Evolutionary conservation across 2,113 vertebrate species (phyloP).

Genomic region (Prunella fulvescens): DNA sequence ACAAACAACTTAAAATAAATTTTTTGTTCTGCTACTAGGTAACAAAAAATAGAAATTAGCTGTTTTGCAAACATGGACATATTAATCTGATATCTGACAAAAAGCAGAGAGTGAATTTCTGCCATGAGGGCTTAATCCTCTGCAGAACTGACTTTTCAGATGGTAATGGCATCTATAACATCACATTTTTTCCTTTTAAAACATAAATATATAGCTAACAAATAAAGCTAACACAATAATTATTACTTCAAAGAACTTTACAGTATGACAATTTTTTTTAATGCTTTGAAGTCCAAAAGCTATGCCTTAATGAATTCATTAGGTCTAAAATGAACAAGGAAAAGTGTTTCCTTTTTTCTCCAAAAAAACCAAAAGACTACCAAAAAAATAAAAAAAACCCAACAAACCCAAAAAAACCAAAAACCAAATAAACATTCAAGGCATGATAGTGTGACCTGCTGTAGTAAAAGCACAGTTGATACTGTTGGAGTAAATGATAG

Average conservation of each 20-base stretch:
- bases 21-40: background rate
- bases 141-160: background rate
- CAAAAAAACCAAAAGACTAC: background rate
- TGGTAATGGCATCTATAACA: background rate
- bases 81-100: background rate
- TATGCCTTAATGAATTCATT: background rate
- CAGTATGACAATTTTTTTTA: background rate
- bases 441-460: background rate
- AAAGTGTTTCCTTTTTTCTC: background rate
- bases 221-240: background rate
- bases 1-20: background rate
- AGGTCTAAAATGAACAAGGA: background rate
- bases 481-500: background rate
- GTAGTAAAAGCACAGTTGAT: background rate
- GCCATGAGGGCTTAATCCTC: background rate
- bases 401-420: too few species aligned
- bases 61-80: background rate
- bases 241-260: background rate
- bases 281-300: background rate
- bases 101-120: background rate
- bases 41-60: background rate
- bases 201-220: background rate
- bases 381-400: too few species aligned
- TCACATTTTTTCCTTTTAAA: background rate
- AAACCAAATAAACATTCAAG: background rate